phyloP scores from a whole-genome alignment of 2,797 vertebrate species.

The Lepilemur septentrionalis region DNA sequence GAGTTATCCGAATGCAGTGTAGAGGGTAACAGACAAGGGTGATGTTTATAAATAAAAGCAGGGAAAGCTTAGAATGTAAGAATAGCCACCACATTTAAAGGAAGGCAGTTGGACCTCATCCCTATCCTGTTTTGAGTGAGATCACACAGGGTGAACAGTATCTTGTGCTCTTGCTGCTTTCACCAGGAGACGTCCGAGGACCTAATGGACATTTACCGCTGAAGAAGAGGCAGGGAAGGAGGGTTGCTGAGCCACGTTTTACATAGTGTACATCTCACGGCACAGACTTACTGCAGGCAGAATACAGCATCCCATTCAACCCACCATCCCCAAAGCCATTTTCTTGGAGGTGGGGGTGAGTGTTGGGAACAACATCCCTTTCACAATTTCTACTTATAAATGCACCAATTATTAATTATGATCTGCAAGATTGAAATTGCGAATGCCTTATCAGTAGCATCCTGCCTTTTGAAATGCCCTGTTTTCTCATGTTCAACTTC shows the following conservation, averaged over 20 bases:
- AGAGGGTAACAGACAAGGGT: not conserved
- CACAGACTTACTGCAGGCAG: not conserved
- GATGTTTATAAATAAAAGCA: conserved; percentile 29
- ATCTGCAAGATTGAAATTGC: not conserved
- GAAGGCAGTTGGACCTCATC: not conserved
- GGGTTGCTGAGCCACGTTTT: not conserved
- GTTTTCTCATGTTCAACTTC: not conserved
- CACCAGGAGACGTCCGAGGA: not conserved
- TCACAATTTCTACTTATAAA: not conserved
- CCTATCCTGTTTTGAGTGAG: not conserved
- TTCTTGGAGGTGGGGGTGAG: fast-evolving
- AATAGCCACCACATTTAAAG: not conserved
- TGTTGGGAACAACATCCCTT: not conserved
- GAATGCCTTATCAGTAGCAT: not conserved
- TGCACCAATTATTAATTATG: not conserved
- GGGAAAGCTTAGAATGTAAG: not conserved
- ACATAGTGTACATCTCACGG: not conserved
- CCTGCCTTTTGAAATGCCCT: not conserved
- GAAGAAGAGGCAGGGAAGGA: not conserved
- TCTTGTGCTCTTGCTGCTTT: not conserved
- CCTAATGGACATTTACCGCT: not conserved
- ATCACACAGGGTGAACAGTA: not conserved
- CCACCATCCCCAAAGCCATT: not conserved
- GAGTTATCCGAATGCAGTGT: not conserved
- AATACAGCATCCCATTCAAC: not conserved